Evolutionary conservation across 1,140 invertebrate genomes (phyloP), one percentile per base, ranked within the genome.

Genomic region (Harlomillsia oculata): DNA sequence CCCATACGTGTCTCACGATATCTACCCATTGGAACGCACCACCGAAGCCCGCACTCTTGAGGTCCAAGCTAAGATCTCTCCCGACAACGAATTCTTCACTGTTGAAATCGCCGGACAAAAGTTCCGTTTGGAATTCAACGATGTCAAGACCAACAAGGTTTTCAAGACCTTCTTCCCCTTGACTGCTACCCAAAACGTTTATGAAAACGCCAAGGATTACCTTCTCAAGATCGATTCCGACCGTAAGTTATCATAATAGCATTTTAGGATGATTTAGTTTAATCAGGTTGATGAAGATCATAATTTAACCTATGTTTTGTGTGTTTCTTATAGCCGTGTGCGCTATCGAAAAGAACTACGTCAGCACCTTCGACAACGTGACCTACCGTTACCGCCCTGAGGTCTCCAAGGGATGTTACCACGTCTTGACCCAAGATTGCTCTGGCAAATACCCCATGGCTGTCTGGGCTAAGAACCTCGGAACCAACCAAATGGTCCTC

Each of bases 311-410:
- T 0, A 32, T 46, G 8, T 46, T 46, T 20, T 20, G 14, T n/a
- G n/a, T n/a, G n/a, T 32, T 20, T 16, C 28, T 2, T 45, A 1
- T 21, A 48, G 45, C 28, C 25, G 53, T 23, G 21, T 65, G 63
- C 28, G 26, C 56, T 2, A 20, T 65, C 9, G 59, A 65, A 29
- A 14, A 28, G 13, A 46, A 51, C 13, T 50, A 40, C 43, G 30
- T 65, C 36, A 45, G 36, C 45, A 62, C 59, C 52, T 65, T 62
- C 37, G 63, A 65, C 56, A 60, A 60, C 25, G 60, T 65, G n/a
- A 62, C 60, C 25, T 45, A 28, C 43, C n/a, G 40, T 16, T 62
- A 58, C 60, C 26, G 54, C 36, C 25, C 34, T 18, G 30, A 55
- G 5, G 58, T 52, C 18, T 32, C 43, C 14, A 16, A 37, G n/a